Conservation (phyloP, 2,113 vertebrate genomes). For the Pelvicachromis taeniatus region DNA sequence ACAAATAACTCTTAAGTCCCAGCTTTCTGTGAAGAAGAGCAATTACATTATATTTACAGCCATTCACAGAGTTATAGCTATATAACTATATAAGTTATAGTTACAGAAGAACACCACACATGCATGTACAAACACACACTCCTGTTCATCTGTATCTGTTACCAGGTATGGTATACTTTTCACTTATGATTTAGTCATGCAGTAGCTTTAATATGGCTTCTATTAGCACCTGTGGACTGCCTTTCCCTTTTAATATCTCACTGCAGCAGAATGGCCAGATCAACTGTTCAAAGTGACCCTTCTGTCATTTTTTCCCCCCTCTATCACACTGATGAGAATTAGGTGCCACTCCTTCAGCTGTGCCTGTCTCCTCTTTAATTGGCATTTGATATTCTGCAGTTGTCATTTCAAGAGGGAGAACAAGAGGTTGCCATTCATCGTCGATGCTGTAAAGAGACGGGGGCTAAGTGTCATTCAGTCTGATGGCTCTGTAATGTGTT, state of each 20-base stretch:
- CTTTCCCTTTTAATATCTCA: constrained; percentile 34
- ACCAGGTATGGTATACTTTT: constrained; percentile 10
- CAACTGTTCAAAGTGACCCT: constrained; percentile 47
- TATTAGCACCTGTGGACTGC: constrained; percentile 4
- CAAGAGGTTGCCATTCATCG: constrained; percentile 59
- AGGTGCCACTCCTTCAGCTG: constrained; percentile 59
- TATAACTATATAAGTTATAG: background rate
- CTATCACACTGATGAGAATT: constrained; percentile 60
- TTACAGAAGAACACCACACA: background rate
- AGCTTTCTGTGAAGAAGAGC: background rate
- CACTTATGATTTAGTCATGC: constrained; percentile 13
- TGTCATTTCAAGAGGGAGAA: constrained; percentile 65
- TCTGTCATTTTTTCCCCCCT: background rate
- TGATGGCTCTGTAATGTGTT: constrained; percentile 70
- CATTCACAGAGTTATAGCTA: background rate
- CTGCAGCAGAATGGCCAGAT: background rate
- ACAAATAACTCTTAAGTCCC: background rate
- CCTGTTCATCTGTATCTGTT: background rate
- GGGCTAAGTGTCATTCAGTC: constrained; percentile 49
- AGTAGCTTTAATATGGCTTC: background rate
- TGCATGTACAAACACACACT: background rate
- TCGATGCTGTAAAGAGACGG: constrained; percentile 32
- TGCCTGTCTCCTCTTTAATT: constrained; percentile 66
- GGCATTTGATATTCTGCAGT: constrained; percentile 69
- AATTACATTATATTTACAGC: background rate